Evolutionary conservation across 1,140 invertebrate species (phyloP).

Genomic region (Drosophila carrolli): DNA sequence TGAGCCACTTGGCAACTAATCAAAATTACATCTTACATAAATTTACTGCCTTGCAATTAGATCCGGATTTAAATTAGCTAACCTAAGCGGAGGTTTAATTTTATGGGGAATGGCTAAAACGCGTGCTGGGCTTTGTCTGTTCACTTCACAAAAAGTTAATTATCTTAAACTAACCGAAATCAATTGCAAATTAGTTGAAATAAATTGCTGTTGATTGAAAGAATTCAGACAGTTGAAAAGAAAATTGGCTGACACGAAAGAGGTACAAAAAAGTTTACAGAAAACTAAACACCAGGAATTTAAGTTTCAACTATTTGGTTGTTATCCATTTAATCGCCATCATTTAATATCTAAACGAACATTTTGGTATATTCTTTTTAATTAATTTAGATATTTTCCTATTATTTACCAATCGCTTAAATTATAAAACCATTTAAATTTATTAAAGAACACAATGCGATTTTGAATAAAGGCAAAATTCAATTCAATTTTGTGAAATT

Average conservation of each 20-base stretch:
- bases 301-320: too few species aligned
- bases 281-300: too few species aligned
- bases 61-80: constrained; percentile 58
- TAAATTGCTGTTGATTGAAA: constrained; percentile 12
- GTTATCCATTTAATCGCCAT: too few species aligned
- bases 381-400: too few species aligned
- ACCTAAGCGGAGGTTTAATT: constrained; percentile 17
- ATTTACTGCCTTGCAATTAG: constrained; percentile 41
- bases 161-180: constrained; percentile 3
- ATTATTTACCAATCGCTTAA: too few species aligned
- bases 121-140: constrained; percentile 35
- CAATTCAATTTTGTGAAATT: too few species aligned
- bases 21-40: constrained; percentile 49
- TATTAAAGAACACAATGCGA: too few species aligned
- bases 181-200: constrained; percentile 5
- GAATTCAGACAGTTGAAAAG: neutral
- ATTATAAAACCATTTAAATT: too few species aligned
- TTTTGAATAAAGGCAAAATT: too few species aligned
- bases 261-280: neutral
- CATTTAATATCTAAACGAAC: too few species aligned
- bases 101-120: constrained; percentile 11
- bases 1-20: constrained; percentile 13
- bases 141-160: neutral
- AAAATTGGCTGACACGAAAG: neutral
- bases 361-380: too few species aligned